Evolutionary conservation across 2,797 vertebrate genomes (phyloP).

Genomic region (Alauda arvensis): DNA sequence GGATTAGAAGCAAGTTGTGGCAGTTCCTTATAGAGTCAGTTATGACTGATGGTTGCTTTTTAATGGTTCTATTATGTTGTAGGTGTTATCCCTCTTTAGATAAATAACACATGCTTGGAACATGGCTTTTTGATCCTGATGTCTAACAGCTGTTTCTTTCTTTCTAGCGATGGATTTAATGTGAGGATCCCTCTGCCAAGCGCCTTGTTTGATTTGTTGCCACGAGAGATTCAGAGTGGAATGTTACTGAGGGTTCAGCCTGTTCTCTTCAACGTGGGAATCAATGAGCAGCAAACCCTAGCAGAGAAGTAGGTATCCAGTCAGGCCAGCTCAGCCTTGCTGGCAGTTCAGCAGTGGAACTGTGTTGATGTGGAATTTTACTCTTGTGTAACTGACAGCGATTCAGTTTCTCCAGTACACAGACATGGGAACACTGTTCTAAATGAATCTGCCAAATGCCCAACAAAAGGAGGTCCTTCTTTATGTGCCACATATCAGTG

Average conservation of each 20-base stretch:
- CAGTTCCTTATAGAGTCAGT: neutral
- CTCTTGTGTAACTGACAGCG: neutral
- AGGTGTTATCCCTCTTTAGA: neutral
- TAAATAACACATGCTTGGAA: neutral
- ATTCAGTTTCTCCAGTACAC: neutral
- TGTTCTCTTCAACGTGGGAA: slow-evolving; percentile 94
- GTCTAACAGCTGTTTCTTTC: neutral
- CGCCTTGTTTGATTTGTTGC: slow-evolving; percentile 89
- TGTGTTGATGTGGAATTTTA: neutral
- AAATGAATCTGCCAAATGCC: neutral
- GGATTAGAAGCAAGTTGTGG: neutral
- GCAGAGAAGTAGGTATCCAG: slow-evolving; percentile 88
- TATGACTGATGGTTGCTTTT: neutral
- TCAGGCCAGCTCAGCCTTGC: neutral
- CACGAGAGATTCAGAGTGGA: slow-evolving; percentile 95
- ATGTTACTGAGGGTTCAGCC: slow-evolving; percentile 97
- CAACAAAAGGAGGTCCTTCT: neutral
- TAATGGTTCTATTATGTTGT: neutral
- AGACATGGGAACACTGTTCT: neutral
- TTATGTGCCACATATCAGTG: neutral
- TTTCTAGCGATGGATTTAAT: slow-evolving; percentile 87
- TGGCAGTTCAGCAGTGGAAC: neutral
- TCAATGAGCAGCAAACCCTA: slow-evolving; percentile 97
- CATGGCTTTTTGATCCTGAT: neutral
- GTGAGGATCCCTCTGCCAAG: slow-evolving; percentile 91